Base-by-base conservation (phyloP, 2,113 vertebrate species). In the Girardinichthys multiradiatus region DNA sequence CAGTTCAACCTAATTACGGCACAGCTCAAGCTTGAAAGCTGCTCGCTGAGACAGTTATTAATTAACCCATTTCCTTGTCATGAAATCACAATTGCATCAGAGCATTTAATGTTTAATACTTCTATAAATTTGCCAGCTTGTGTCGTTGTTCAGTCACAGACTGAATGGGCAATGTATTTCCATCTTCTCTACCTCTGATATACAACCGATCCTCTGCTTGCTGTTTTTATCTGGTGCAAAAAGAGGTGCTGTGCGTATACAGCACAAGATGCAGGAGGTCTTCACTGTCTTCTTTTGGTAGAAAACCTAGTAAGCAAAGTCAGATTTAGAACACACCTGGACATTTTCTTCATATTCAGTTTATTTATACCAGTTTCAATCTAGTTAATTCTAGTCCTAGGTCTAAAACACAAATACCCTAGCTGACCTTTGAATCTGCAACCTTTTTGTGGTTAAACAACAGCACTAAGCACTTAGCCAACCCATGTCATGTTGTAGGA, bases 1-100 rank as follows among this genome's bases (percentile, higher is more conserved):
- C 83, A 68, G 68, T 87, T 87, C 90, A 85, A 90, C 88, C 90
- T 93, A 91, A 94, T 92, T 91, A 86, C 81, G 83, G 90, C 77
- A 86, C 85, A 84, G 85, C 83, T 75, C 31, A 45, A 82, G 80
- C 82, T 65, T 63, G 76, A 77, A 71, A 82, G 68, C 84, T 74
- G 76, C 83, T 84, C 79, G 72, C 79, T 42, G 79, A 90, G 82
- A 85, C 76, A 64, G 70, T 85, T 91, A 88, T 89, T 84, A 87
- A 91, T 79, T 77, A 80, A 82, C 88, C 80, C 67, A 86, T 92
- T 92, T 82, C 82, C 79, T 80, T 84, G 72, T 90, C 81, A 77
- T 86, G 86, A 90, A 85, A 84, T 91, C 74, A 71, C 88, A 87
- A 80, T 86, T 76, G 85, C 84, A 87, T 90, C 88, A 85, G 79